phyloP scores from a whole-genome alignment of 2,113 vertebrate genomes.

The Ellobius talpinus region DNA sequence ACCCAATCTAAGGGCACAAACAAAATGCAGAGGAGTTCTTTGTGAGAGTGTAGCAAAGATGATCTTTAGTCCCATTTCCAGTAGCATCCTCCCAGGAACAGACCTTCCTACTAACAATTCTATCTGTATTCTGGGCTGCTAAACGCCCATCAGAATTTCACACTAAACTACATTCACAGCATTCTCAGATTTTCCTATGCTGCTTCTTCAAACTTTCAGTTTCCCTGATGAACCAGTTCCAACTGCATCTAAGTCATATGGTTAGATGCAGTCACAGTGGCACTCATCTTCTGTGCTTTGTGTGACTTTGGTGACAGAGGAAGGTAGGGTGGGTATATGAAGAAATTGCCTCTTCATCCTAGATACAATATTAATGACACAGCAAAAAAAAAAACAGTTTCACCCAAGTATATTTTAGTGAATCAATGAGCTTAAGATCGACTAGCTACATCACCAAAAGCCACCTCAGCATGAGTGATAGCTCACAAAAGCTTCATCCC shows the following conservation, averaged over 20 bases:
- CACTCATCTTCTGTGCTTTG: neutral
- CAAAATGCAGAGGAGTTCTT: neutral
- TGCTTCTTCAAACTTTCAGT: neutral
- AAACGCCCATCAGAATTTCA: neutral
- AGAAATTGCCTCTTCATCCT: neutral
- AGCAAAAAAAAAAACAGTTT: neutral
- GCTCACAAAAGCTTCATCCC: neutral
- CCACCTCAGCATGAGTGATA: neutral
- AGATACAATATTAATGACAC: neutral
- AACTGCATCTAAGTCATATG: neutral
- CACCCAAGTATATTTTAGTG: neutral
- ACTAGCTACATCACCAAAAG: neutral
- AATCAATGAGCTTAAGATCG: neutral
- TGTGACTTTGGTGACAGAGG: neutral
- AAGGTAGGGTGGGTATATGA: neutral
- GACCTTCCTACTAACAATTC: neutral
- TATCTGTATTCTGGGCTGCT: neutral
- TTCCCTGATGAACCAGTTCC: neutral
- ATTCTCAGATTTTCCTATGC: neutral
- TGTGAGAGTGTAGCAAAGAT: neutral
- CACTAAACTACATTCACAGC: neutral
- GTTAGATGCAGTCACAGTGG: neutral
- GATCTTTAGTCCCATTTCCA: neutral
- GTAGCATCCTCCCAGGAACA: neutral
- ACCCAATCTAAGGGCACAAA: neutral